Evolutionary conservation across 2,113 vertebrate species (phyloP).

Genomic region (Sporophila hypoxantha): DNA sequence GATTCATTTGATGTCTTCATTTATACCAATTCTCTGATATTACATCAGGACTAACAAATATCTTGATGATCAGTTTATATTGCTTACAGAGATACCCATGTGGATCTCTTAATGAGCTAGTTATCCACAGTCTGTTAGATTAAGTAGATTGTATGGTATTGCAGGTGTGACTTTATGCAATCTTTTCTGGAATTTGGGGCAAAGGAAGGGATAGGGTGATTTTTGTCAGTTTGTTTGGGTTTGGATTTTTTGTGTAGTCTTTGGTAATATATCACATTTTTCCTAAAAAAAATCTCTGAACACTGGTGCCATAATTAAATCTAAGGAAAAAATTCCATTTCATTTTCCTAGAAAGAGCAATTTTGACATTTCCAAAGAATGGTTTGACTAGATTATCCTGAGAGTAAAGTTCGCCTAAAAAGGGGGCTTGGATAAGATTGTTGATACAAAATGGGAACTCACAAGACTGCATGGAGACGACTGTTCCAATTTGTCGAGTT

Average conservation of each 20-base stretch:
- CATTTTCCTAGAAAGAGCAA: not conserved
- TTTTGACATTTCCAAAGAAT: not conserved
- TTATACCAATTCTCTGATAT: not conserved
- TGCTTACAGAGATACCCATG: not conserved
- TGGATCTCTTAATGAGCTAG: constrained; percentile 23
- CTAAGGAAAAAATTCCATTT: not conserved
- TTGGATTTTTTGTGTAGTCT: not conserved
- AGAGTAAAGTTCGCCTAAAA: not conserved
- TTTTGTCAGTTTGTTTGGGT: not conserved
- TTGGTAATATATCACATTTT: not conserved
- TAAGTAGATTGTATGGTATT: not conserved
- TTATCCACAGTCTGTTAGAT: constrained; percentile 13
- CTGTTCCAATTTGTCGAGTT: not conserved
- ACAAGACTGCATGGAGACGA: not conserved
- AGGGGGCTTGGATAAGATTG: not conserved
- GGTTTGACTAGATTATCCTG: not conserved
- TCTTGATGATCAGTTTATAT: not conserved
- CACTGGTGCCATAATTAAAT: not conserved
- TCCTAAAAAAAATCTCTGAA: not conserved
- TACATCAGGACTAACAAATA: not conserved
- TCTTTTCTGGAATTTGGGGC: not conserved
- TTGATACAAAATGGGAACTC: not conserved
- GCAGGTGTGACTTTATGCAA: not conserved
- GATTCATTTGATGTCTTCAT: not conserved
- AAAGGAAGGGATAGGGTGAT: not conserved